Base-by-base conservation (phyloP, 2,113 vertebrate species). In the Ctenodactylus gundi region DNA sequence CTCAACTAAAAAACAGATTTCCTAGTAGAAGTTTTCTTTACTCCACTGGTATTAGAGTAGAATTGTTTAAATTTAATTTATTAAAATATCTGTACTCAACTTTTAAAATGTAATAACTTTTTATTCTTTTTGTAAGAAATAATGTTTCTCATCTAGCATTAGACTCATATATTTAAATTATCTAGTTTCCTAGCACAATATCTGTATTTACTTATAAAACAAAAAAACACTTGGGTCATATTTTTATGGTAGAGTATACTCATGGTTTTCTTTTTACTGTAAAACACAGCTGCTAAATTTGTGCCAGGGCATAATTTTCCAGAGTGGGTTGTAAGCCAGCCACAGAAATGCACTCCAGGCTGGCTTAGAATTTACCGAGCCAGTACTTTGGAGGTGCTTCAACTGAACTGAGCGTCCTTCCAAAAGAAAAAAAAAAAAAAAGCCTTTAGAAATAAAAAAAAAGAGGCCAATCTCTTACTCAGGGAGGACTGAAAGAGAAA, bases 21-120 rank as follows among this genome's bases (percentile, higher is more conserved):
- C 62, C 7, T 44, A 23, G 58, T 6, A 53, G 8, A 82, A 46
- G 25, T 78, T 88, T 39, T 73, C 21, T 70, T 85, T 41, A 75
- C 51, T 94, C 55, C 36, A 88, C 7, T 76, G 53, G 78, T 60
- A 55, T 1, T 49, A 17, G 29, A 72, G 84, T 87, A 31, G 18
- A 77, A 58, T 55, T 83, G 78, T 53, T 91, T 88, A 72, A 65
- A 53, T 62, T 83, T 46, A 93, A 83, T 80, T 76, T 49, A 49
- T 73, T 62, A 44, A 31, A 88, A 1, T 84, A 51, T 83, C 89
- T 85, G 13, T 67, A 81, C 68, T 60, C 49, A 93, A 84, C 58
- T 81, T 87, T 93, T 75, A 68, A 77, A 68, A 23, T 73, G 25
- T 41, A 88, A 78, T 70, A 57, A 53, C 6, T 49, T 82, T 31